These are phyloP conservation scores for Eumacrocentrus americanus DNA, from an alignment of 2,888 invertebrate species.

Conservation along the genomic window DNA sequence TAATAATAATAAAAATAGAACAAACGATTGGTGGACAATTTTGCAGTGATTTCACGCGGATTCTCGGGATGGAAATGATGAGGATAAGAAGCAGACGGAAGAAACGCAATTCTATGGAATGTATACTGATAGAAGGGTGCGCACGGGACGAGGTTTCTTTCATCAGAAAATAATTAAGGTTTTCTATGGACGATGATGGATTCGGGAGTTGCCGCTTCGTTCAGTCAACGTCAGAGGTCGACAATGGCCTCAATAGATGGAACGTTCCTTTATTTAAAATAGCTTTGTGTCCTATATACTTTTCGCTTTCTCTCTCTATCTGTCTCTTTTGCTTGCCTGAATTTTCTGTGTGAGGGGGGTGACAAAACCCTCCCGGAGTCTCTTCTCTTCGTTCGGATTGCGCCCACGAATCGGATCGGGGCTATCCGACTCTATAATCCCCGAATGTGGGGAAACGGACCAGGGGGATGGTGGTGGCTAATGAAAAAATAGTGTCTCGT, in stretches of 20 bases:
- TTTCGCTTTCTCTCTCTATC: constrained; percentile 30
- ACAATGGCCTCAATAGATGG: constrained; percentile 61
- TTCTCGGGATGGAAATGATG: no score
- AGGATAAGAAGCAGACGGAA: no score
- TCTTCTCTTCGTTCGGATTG: constrained; percentile 24
- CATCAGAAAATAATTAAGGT: constrained; percentile 62
- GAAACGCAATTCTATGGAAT: no score
- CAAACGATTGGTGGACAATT: no score
- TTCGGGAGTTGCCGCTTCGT: constrained; percentile 55
- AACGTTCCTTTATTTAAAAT: constrained; percentile 62
- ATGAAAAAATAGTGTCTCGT: constrained; percentile 52
- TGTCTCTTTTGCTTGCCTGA: constrained; percentile 32
- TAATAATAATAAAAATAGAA: no score
- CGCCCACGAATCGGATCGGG: constrained; percentile 41
- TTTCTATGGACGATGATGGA: constrained; percentile 61
- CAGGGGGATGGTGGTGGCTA: constrained; percentile 34
- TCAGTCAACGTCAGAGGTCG: constrained; percentile 61
- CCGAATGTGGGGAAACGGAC: constrained; percentile 20
- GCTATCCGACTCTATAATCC: constrained; percentile 37
- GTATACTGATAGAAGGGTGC: constrained; percentile 17
- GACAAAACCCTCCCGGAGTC: constrained; percentile 12
- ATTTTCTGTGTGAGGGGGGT: constrained; percentile 28
- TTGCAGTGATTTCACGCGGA: no score
- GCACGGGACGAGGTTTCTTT: constrained; percentile 49
- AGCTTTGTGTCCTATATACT: constrained; percentile 57